A percentile compares a stretch with the other conserved stretches of the same genome.
phyloP scores from a whole-genome alignment of 2,888 invertebrate genomes.

The Cheilosia pagana region DNA sequence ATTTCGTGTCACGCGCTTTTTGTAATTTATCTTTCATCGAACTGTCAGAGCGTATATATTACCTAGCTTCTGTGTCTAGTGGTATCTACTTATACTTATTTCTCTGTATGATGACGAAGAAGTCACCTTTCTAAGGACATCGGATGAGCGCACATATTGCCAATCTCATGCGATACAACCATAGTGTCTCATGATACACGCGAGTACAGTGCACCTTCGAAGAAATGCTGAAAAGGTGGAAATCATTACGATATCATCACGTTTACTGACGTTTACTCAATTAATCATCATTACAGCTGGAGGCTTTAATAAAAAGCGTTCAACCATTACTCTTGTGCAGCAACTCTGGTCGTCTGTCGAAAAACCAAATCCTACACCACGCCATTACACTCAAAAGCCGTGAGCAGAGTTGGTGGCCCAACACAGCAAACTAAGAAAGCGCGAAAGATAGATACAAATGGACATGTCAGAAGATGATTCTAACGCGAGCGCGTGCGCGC shows the following conservation, averaged over 20 bases:
- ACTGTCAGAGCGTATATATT: slow-evolving; percentile 34
- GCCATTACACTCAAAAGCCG: slow-evolving; percentile 1
- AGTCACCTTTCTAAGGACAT: neutral
- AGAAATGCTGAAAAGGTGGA: slow-evolving; percentile 24
- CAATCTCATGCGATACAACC: neutral
- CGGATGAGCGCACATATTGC: neutral
- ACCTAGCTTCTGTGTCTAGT: neutral
- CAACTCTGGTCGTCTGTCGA: slow-evolving; percentile 31
- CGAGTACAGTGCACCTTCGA: neutral
- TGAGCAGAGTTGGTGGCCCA: slow-evolving; percentile 49
- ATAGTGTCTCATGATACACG: neutral
- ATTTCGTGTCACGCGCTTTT: slow-evolving; percentile 64
- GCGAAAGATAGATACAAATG: slow-evolving; percentile 64
- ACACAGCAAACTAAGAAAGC: slow-evolving; percentile 14
- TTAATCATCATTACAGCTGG: slow-evolving; percentile 81
- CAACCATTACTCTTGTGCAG: slow-evolving; percentile 57
- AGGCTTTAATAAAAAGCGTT: slow-evolving; percentile 48
- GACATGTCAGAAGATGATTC: slow-evolving; percentile 64
- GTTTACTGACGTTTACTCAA: slow-evolving; percentile 83
- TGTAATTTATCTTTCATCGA: slow-evolving; percentile 65
- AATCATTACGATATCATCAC: slow-evolving; percentile 83
- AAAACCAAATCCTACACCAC: slow-evolving; percentile 45
- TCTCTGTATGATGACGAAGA: neutral
- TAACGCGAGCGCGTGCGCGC: slow-evolving; percentile 48
- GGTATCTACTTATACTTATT: neutral